Evolutionary conservation across 2,888 invertebrate genomes (phyloP), one percentile per base, ranked within the genome.

Genomic region (Chrysolina americana): DNA sequence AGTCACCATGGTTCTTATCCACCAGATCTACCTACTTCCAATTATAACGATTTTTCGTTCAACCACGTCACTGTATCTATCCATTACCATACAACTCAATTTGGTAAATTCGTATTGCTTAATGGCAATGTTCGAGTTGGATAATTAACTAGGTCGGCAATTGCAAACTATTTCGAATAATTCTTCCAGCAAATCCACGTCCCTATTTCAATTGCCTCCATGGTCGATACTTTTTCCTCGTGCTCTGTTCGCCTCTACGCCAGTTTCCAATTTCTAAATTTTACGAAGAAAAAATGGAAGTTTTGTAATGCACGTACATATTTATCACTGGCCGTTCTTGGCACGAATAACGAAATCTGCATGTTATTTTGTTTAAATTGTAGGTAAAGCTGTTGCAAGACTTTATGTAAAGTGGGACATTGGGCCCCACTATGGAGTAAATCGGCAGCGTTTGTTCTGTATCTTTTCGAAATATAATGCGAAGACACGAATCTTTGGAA

Each of bases 71-170:
- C 28, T 36, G n/a, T 23, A 53, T 13, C 19, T 59, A 5, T 17
- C n/a, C n/a, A 83, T 83, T 81, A 81, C 83, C 83, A 83, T 83
- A 81, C 79, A 77, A 80, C 84, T 85, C 83, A 86, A 85, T 86
- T 86, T 84, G 85, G 84, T 84, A 83, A 84, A 83, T 80, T 77
- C 76, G 79, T 77, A 80, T 85, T 85, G 81, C 84, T 80, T 83
- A 84, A 85, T 83, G 78, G 71, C 81, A 71, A 74, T 86, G 89
- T 89, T 89, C 89, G 86, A 89, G 88, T 88, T 87, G 88, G 87
- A 82, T 89, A 87, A 87, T 81, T 89, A 89, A 89, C 82, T 85
- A 81, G 86, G 86, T 85, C 86, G 84, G 68, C 81, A 81, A 81
- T 84, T 84, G 82, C 82, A 81, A 79, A 81, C 80, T 76, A 79